phyloP scores from a whole-genome alignment of 2,888 invertebrate genomes.

The Lasioglossum morio region DNA sequence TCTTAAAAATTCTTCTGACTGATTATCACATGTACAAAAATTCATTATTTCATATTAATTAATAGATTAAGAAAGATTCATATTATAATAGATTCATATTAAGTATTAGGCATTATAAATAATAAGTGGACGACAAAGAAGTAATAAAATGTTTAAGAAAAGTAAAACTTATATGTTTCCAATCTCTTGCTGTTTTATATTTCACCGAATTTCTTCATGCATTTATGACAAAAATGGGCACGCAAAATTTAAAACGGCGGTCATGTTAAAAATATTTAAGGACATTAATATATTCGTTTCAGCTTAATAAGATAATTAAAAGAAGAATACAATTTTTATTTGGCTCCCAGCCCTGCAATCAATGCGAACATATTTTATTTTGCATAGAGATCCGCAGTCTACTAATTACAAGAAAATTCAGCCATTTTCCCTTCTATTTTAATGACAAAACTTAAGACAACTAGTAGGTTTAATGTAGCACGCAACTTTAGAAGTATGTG shows the following conservation, averaged over 20 bases:
- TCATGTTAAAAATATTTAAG: too few relatives aligned
- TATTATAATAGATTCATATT: too few relatives aligned
- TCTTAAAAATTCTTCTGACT: background rate
- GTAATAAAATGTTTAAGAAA: background rate
- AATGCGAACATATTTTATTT: too few relatives aligned
- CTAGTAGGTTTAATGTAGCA: background rate
- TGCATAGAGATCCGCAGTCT: too few relatives aligned
- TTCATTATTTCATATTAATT: background rate
- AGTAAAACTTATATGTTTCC: background rate
- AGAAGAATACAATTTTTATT: too few relatives aligned
- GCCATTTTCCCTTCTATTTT: background rate
- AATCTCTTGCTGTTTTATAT: too few relatives aligned
- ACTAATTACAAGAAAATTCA: background rate
- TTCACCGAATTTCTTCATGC: too few relatives aligned
- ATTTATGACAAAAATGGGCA: too few relatives aligned
- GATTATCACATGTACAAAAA: background rate
- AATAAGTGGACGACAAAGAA: background rate
- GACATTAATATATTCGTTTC: too few relatives aligned
- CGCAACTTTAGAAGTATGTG: background rate
- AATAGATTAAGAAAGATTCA: background rate
- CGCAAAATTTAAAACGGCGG: too few relatives aligned
- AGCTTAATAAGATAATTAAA: too few relatives aligned
- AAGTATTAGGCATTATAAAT: background rate
- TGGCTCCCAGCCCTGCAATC: too few relatives aligned
- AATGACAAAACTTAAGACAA: background rate